Evolutionary conservation across 2,888 invertebrate genomes (phyloP).

Genomic region (Andrena praecox): DNA sequence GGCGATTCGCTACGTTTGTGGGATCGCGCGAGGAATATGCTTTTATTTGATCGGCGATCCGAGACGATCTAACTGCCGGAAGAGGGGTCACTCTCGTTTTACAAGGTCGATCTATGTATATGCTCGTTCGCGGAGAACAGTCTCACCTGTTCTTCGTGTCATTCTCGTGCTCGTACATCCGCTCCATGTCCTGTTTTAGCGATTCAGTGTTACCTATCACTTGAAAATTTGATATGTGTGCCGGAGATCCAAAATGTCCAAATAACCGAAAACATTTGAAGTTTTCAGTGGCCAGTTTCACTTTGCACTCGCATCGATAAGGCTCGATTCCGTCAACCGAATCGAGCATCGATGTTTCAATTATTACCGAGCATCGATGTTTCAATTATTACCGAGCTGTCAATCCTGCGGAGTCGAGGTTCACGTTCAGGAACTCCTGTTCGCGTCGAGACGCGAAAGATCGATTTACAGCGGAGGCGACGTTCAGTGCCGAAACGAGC

Average conservation of each 20-base stretch:
- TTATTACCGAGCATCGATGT: not conserved
- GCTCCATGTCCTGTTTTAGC: constrained; percentile 31
- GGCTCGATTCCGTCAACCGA: not conserved
- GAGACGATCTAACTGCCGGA: not conserved
- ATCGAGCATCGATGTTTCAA: constrained; percentile 2
- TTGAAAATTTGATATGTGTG: constrained; percentile 58
- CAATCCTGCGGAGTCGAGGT: not conserved
- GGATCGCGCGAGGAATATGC: constrained; percentile 26
- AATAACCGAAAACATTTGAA: constrained; percentile 65
- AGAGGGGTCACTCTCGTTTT: constrained; percentile 23
- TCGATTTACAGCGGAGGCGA: not conserved
- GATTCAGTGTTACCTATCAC: constrained; percentile 36
- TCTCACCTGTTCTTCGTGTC: constrained; percentile 44
- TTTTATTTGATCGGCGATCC: not conserved
- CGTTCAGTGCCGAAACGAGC: too few species aligned
- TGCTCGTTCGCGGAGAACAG: not conserved
- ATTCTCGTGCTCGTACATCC: not conserved
- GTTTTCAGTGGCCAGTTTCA: constrained; percentile 26
- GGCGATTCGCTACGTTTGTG: not conserved
- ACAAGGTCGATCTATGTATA: not conserved
- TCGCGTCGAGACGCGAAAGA: not conserved
- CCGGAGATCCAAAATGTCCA: constrained; percentile 44
- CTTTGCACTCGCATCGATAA: not conserved
- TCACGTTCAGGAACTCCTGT: not conserved
- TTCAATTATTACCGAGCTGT: not conserved